A percentile compares a stretch with the other conserved stretches of the same genome.
These are phyloP conservation scores for Aspidiotus destructor DNA, from an alignment of 2,888 invertebrate genomes.

Conservation along the genomic window DNA sequence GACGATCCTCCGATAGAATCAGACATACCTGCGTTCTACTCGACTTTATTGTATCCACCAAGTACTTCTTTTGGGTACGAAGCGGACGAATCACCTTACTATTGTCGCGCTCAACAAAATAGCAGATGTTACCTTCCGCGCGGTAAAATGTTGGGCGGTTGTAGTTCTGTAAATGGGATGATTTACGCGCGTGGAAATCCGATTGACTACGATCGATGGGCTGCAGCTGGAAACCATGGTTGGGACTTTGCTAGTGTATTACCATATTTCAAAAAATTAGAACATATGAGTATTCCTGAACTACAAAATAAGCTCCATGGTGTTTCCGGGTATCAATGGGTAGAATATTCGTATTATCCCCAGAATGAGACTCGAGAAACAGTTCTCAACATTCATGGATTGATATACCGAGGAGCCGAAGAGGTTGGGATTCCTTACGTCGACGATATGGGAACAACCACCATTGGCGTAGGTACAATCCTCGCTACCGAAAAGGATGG, in stretches of 20 bases:
- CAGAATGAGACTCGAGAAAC: not conserved
- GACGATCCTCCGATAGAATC: slow-evolving; percentile 44
- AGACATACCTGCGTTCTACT: slow-evolving; percentile 47
- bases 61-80: slow-evolving; percentile 3
- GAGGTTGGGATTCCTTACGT: slow-evolving; percentile 10
- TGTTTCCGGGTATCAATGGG: slow-evolving; percentile 17
- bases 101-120: not conserved
- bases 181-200: slow-evolving; percentile 55
- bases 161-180: slow-evolving; percentile 41
- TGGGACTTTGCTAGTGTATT: slow-evolving; percentile 50
- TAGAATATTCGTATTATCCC: slow-evolving; percentile 10
- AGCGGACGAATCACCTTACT: not conserved
- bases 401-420: slow-evolving; percentile 3
- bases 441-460: not conserved
- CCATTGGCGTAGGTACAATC: slow-evolving; percentile 5
- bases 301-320: slow-evolving; percentile 1
- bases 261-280: slow-evolving; percentile 44
- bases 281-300: slow-evolving; percentile 39
- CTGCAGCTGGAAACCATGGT: slow-evolving; percentile 49
- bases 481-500: slow-evolving; percentile 37
- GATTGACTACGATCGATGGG: slow-evolving; percentile 57
- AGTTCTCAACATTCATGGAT: slow-evolving; percentile 5
- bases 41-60: not conserved
- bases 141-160: slow-evolving; percentile 11
- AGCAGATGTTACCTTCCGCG: slow-evolving; percentile 13